Evolutionary conservation across 2,888 invertebrate species (phyloP).

Genomic region (Nymphalis urticae): DNA sequence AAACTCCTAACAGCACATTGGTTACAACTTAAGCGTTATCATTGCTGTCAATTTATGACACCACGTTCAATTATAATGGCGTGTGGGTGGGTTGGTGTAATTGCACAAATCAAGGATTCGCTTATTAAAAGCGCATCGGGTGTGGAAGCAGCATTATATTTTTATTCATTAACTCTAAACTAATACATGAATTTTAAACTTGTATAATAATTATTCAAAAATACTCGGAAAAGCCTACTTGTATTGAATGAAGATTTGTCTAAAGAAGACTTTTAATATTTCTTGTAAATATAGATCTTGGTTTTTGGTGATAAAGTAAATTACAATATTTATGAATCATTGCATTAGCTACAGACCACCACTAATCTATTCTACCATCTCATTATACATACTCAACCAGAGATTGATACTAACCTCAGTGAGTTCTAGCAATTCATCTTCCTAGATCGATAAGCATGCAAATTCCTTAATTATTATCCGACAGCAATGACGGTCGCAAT

Average conservation of each 20-base stretch:
- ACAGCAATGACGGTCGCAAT: constrained; percentile 22
- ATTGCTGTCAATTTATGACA: constrained; percentile 3
- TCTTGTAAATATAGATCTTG: too few relatives aligned
- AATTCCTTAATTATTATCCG: constrained; percentile 38
- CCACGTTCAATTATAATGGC: neutral
- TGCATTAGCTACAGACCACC: constrained; percentile 19
- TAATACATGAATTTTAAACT: too few relatives aligned
- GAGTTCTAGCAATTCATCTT: constrained; percentile 38
- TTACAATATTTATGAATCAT: constrained; percentile 9
- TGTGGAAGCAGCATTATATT: neutral
- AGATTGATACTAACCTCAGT: constrained; percentile 35
- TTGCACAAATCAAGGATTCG: neutral
- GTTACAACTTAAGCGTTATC: constrained; percentile 6
- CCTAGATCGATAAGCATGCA: constrained; percentile 39
- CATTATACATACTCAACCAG: constrained; percentile 26
- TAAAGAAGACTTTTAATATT: too few relatives aligned
- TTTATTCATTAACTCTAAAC: too few relatives aligned
- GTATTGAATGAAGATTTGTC: too few relatives aligned
- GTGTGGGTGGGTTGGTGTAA: neutral
- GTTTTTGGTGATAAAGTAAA: too few relatives aligned
- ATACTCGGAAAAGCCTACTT: too few relatives aligned
- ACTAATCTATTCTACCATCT: constrained; percentile 28
- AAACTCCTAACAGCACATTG: neutral
- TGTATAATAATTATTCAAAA: too few relatives aligned
- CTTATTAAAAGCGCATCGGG: neutral